Evolutionary conservation across 2,888 invertebrate genomes (phyloP).

Genomic region (Rhynchonema sp.): DNA sequence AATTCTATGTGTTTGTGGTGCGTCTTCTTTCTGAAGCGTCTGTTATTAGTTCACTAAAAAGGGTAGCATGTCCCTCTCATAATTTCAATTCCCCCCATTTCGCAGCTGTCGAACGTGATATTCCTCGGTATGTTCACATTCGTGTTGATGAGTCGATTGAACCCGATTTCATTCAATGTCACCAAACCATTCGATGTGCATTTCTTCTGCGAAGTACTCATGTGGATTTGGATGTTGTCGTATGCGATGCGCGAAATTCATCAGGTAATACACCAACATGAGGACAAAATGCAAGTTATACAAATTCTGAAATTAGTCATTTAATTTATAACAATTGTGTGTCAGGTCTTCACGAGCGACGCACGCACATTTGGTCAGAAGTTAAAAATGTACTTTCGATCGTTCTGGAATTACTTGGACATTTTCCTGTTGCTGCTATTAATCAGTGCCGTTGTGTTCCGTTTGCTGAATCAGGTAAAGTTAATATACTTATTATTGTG

Average conservation of each 20-base stretch:
- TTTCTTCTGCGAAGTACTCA: neutral
- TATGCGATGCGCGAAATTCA: neutral
- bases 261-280: too few relatives aligned
- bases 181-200: neutral
- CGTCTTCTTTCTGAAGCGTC: too few relatives aligned
- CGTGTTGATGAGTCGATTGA: neutral
- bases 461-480: too few relatives aligned
- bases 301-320: too few relatives aligned
- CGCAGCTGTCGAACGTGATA: neutral
- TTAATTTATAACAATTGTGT: too few relatives aligned
- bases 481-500: too few relatives aligned
- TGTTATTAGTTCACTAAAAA: too few relatives aligned
- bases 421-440: conserved; percentile 23
- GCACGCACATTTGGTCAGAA: neutral
- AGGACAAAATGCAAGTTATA: too few relatives aligned
- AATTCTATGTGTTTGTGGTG: conserved; percentile 26
- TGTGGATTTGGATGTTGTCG: conserved; percentile 12
- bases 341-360: too few relatives aligned
- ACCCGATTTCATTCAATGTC: too few relatives aligned
- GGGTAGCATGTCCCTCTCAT: too few relatives aligned
- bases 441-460: conserved; percentile 6
- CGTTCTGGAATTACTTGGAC: conserved; percentile 28
- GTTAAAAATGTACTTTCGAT: neutral
- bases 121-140: neutral
- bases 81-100: too few relatives aligned